These are phyloP conservation scores for Lota lota DNA, from an alignment of 2,113 vertebrate genomes.

Conservation along the genomic window DNA sequence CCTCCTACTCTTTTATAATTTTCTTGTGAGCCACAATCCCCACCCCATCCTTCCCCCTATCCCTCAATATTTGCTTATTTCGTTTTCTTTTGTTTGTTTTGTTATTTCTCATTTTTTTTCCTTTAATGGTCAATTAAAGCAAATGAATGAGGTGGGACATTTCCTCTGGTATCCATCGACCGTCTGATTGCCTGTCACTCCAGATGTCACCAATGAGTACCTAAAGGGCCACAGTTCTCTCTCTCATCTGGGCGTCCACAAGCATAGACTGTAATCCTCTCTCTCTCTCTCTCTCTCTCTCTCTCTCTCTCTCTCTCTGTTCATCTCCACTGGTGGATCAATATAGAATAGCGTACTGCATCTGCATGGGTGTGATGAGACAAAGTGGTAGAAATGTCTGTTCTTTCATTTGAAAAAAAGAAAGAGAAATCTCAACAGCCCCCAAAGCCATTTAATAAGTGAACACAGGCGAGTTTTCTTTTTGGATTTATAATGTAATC, in stretches of 20 bases:
- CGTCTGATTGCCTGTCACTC: neutral
- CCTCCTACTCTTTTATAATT: slow-evolving; percentile 34
- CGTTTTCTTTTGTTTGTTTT: neutral
- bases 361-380: slow-evolving; percentile 48
- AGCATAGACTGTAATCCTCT: too few species aligned
- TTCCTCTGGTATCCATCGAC: neutral
- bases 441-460: slow-evolving; percentile 15
- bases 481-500: slow-evolving; percentile 35
- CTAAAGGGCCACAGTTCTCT: too few species aligned
- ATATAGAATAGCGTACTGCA: slow-evolving; percentile 51
- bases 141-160: neutral
- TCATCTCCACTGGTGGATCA: slow-evolving; percentile 68
- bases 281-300: too few species aligned
- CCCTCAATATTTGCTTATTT: neutral
- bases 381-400: slow-evolving; percentile 37
- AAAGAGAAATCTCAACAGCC: slow-evolving; percentile 7
- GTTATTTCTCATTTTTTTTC: neutral
- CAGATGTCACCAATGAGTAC: slow-evolving; percentile 77
- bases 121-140: neutral
- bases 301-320: slow-evolving; percentile 15
- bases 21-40: neutral
- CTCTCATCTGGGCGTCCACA: too few species aligned
- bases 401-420: slow-evolving; percentile 15
- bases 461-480: slow-evolving; percentile 9
- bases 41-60: neutral